phyloP scores from a whole-genome alignment of 1,140 invertebrate genomes.

The Caenorhabditis briggsae region DNA sequence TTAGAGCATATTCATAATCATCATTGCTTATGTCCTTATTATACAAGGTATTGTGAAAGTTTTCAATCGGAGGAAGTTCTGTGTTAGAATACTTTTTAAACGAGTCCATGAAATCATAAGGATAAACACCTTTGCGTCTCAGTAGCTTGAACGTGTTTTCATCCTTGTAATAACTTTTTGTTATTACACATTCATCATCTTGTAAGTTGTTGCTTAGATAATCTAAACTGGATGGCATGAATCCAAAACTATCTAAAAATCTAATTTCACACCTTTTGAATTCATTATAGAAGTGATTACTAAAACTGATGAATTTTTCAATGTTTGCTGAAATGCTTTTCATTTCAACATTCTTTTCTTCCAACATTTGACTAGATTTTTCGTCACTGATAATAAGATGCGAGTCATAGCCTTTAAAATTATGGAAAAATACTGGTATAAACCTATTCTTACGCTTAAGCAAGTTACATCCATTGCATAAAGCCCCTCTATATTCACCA shows the following conservation, averaged over 20 bases:
- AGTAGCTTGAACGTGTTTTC: conserved; percentile 61
- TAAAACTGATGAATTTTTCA: conserved; percentile 67
- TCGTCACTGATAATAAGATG: conserved; percentile 60
- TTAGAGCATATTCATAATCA: conserved; percentile 69
- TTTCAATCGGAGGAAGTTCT: conserved; percentile 69
- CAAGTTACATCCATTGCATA: no score
- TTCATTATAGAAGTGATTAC: conserved; percentile 49
- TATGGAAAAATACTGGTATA: no score
- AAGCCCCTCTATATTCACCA: no score
- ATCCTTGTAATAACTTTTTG: conserved; percentile 54
- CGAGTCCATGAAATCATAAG: conserved; percentile 74
- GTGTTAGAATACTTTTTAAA: conserved; percentile 70
- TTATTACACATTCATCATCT: conserved; percentile 54
- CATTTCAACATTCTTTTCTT: conserved; percentile 54
- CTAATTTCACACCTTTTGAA: conserved; percentile 66
- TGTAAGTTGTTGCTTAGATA: conserved; percentile 18
- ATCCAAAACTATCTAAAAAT: conserved; percentile 64
- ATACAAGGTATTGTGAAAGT: no score
- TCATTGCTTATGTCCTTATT: no score
- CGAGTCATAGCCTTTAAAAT: conserved; percentile 66
- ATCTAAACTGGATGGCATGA: conserved; percentile 52
- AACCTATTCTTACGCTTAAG: no score
- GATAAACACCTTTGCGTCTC: conserved; percentile 73
- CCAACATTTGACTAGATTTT: conserved; percentile 59
- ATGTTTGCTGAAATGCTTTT: conserved; percentile 61